phyloP scores from a whole-genome alignment of 2,113 vertebrate genomes.

The Rostratula benghalensis region DNA sequence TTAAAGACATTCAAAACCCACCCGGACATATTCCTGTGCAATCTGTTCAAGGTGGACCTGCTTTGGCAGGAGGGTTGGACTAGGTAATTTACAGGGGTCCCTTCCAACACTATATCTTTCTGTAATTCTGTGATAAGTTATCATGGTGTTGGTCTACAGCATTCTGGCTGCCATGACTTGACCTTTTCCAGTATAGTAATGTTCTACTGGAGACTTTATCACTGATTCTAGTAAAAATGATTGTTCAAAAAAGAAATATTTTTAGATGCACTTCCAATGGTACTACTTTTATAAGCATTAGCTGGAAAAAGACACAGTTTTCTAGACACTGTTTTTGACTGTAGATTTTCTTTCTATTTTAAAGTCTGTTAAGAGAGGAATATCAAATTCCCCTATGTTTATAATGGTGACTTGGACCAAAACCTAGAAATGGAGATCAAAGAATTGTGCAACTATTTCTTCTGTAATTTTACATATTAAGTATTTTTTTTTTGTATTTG shows the following conservation, averaged over 20 bases:
- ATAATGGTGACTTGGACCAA: not conserved
- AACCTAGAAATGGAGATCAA: conserved; percentile 20
- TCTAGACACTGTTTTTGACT: not conserved
- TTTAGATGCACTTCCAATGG: not conserved
- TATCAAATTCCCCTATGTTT: not conserved
- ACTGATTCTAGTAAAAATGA: not conserved
- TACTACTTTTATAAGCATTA: not conserved
- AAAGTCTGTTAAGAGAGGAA: not conserved
- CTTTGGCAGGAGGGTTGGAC: too few species aligned
- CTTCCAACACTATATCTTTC: too few species aligned
- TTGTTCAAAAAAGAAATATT: not conserved
- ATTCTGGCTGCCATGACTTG: not conserved
- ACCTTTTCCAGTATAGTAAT: not conserved
- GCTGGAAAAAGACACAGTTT: not conserved
- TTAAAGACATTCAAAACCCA: too few species aligned
- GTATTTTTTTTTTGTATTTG: not conserved
- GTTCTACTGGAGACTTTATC: not conserved
- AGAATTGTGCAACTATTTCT: not conserved
- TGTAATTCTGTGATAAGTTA: too few species aligned
- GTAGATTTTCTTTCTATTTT: not conserved
- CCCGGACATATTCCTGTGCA: too few species aligned
- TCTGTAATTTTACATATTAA: not conserved
- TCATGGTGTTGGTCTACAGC: not conserved
- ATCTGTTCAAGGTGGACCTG: too few species aligned
- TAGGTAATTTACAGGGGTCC: too few species aligned